phyloP scores from a whole-genome alignment of 2,888 invertebrate genomes.

The Thyatira batis region DNA sequence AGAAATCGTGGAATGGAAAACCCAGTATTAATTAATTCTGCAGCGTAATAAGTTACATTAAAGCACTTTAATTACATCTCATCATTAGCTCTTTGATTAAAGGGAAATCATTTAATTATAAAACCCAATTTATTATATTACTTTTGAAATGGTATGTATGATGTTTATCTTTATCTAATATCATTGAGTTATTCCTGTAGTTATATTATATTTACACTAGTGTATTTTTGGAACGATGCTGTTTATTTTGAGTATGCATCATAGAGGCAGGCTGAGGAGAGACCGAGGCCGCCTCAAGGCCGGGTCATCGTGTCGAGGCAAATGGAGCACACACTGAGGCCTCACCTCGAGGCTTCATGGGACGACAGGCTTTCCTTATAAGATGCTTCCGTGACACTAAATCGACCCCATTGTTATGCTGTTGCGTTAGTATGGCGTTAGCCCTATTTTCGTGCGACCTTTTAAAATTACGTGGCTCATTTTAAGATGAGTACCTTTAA shows the following conservation, averaged over 20 bases:
- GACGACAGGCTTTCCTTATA: constrained; percentile 62
- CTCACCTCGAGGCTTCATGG: constrained; percentile 42
- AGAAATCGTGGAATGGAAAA: not conserved
- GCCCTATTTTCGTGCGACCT: constrained; percentile 38
- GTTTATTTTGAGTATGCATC: too few relatives aligned
- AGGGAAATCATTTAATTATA: too few relatives aligned
- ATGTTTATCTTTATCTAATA: too few relatives aligned
- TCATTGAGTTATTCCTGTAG: too few relatives aligned
- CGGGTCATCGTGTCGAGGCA: constrained; percentile 46
- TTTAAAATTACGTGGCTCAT: constrained; percentile 31
- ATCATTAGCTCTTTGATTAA: too few relatives aligned
- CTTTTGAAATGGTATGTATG: too few relatives aligned
- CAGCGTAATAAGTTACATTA: too few relatives aligned
- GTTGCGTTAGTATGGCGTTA: constrained; percentile 15
- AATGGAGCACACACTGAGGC: constrained; percentile 49
- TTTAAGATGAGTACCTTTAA: constrained; percentile 12
- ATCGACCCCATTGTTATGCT: constrained; percentile 47
- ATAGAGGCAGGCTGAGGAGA: not conserved
- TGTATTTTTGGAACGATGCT: too few relatives aligned
- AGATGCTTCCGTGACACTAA: constrained; percentile 52
- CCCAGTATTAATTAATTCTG: not conserved
- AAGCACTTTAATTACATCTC: not conserved
- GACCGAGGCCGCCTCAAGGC: constrained; percentile 49
- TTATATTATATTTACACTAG: too few relatives aligned
- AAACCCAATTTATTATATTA: too few relatives aligned